phyloP scores from a whole-genome alignment of 2,113 vertebrate species.

The Cyprinus carpio region DNA sequence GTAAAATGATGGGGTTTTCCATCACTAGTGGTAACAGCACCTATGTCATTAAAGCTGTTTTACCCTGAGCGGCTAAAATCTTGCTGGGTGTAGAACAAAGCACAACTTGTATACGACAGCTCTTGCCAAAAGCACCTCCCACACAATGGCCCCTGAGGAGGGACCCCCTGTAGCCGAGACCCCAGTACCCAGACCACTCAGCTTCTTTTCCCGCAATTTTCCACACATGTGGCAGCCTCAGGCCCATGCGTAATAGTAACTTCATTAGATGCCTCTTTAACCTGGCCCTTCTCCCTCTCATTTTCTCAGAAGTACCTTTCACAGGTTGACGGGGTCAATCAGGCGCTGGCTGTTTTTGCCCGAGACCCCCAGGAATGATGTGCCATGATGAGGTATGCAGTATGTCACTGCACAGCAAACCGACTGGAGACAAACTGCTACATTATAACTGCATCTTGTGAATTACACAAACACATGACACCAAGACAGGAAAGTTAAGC shows the following conservation, averaged over 20 bases:
- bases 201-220: constrained; percentile 77
- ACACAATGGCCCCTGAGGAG: constrained; percentile 72
- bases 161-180: constrained; percentile 65
- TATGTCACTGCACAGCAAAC: constrained; percentile 45
- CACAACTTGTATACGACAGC: constrained; percentile 70
- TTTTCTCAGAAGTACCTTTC: constrained; percentile 61
- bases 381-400: constrained; percentile 69
- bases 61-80: constrained; percentile 12
- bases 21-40: constrained; percentile 31
- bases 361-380: constrained; percentile 72
- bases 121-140: constrained; percentile 60
- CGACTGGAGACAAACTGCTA: neutral
- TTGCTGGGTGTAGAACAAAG: constrained; percentile 46
- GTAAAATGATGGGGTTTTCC: constrained; percentile 11
- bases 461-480: neutral
- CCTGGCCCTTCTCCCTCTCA: constrained; percentile 62
- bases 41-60: constrained; percentile 27
- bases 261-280: constrained; percentile 75
- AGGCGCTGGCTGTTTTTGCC: constrained; percentile 46
- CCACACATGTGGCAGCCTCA: constrained; percentile 75
- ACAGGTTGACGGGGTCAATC: constrained; percentile 58
- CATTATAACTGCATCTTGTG: neutral
- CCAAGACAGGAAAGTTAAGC: neutral
- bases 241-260: constrained; percentile 69
- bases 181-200: constrained; percentile 67